Evolutionary conservation across 2,113 vertebrate genomes (phyloP).

Genomic region (Typhlomys cinereus): DNA sequence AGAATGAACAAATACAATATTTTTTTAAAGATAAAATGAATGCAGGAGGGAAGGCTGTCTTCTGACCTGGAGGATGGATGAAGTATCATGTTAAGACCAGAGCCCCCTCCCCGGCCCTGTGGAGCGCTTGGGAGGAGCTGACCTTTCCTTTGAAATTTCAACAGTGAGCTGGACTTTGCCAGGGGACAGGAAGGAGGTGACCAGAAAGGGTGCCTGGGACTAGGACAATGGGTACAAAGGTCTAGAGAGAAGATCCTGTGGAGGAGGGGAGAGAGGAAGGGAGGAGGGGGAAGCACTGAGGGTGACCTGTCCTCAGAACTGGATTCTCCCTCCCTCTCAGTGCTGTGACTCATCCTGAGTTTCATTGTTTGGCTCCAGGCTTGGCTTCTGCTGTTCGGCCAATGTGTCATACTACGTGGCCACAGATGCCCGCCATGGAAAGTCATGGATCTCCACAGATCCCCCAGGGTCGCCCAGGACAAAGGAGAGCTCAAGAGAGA

Average conservation of each 20-base stretch:
- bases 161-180: neutral
- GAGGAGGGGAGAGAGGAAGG: neutral
- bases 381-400: neutral
- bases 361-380: neutral
- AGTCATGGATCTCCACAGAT: slow-evolving; percentile 30
- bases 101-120: too few species aligned
- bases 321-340: accelerated
- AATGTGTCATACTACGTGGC: neutral
- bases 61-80: neutral
- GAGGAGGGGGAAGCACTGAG: neutral
- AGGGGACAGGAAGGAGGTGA: neutral
- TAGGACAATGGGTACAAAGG: neutral
- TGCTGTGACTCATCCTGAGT: slow-evolving; percentile 1
- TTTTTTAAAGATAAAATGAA: too few species aligned
- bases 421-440: neutral
- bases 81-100: neutral
- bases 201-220: neutral
- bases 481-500: neutral
- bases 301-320: neutral
- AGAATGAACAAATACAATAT: too few species aligned
- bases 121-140: neutral
- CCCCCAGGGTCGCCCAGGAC: neutral
- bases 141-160: neutral
- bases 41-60: neutral
- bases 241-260: too few species aligned